A percentile compares a stretch with the other conserved stretches of the same genome.
phyloP scores from a whole-genome alignment of 2,888 invertebrate genomes.

The Tortrix viridana region DNA sequence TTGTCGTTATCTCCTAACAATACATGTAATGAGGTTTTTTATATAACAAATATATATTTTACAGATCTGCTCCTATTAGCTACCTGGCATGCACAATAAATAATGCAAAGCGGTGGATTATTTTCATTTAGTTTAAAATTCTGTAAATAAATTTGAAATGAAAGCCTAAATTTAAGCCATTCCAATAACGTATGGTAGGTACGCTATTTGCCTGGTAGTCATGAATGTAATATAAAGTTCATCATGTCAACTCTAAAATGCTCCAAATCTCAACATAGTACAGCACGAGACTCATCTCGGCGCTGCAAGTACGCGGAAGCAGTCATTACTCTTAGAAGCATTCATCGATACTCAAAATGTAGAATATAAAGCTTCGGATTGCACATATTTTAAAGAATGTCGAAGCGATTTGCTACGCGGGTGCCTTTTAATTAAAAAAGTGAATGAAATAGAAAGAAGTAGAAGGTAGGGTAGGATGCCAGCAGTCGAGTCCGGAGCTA shows the following conservation, averaged over 20 bases:
- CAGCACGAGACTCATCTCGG: conserved; percentile 62
- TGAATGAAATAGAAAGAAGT: conserved; percentile 77
- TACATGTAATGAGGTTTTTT: conserved; percentile 30
- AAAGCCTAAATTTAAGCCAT: conserved; percentile 81
- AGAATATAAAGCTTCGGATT: conserved; percentile 75
- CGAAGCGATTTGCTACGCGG: conserved; percentile 80
- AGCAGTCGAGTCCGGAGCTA: conserved; percentile 81
- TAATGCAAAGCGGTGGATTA: conserved; percentile 81
- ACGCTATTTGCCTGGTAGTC: conserved; percentile 36
- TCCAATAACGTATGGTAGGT: conserved; percentile 69
- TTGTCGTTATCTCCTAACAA: neutral
- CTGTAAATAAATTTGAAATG: conserved; percentile 70
- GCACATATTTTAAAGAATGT: conserved; percentile 70
- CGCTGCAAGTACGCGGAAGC: conserved; percentile 77
- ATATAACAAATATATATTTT: conserved; percentile 53
- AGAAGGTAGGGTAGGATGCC: conserved; percentile 75
- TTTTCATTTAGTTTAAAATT: conserved; percentile 58
- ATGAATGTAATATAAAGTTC: conserved; percentile 48
- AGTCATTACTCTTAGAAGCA: conserved; percentile 70
- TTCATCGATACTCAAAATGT: conserved; percentile 62
- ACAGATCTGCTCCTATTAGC: conserved; percentile 70
- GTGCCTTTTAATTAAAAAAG: conserved; percentile 81
- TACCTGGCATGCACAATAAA: conserved; percentile 82
- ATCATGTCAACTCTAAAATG: conserved; percentile 72
- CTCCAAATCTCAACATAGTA: conserved; percentile 65